Evolutionary conservation across 2,113 vertebrate species (phyloP).

Genomic region (Anarrhichthys ocellatus): DNA sequence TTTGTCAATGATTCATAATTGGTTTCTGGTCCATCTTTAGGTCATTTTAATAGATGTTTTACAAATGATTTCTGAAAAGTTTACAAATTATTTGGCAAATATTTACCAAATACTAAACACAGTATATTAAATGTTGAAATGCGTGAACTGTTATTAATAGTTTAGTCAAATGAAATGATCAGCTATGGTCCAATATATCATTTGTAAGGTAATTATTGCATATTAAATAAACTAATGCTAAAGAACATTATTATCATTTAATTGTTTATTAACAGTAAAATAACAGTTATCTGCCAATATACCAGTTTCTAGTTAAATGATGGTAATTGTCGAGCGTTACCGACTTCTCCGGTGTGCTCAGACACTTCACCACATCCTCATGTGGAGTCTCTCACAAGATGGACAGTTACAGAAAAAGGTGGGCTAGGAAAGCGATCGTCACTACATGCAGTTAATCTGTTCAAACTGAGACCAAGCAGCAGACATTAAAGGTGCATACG

Average conservation of each 20-base stretch:
- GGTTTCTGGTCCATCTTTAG: too few relatives aligned
- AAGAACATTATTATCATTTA: not conserved
- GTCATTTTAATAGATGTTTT: too few relatives aligned
- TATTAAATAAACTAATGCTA: not conserved
- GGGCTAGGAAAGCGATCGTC: not conserved
- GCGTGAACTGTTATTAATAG: too few relatives aligned
- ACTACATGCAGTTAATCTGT: not conserved
- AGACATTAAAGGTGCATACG: constrained; percentile 5
- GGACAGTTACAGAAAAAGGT: constrained; percentile 16
- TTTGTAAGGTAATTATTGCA: not conserved
- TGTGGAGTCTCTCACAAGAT: constrained; percentile 1
- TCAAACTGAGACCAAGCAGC: not conserved
- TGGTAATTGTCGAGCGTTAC: not conserved
- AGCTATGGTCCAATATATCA: too few relatives aligned
- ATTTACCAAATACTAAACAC: too few relatives aligned
- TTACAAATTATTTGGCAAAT: too few relatives aligned
- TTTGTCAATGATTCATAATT: too few relatives aligned
- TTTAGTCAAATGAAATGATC: too few relatives aligned
- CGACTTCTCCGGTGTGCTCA: not conserved
- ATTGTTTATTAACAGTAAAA: not conserved
- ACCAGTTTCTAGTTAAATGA: not conserved
- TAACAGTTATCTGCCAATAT: not conserved
- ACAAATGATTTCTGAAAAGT: too few relatives aligned
- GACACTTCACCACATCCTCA: not conserved
- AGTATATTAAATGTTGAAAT: too few relatives aligned